These are phyloP conservation scores for Smittia aterrima DNA, from an alignment of 2,888 invertebrate genomes.

Conservation along the genomic window DNA sequence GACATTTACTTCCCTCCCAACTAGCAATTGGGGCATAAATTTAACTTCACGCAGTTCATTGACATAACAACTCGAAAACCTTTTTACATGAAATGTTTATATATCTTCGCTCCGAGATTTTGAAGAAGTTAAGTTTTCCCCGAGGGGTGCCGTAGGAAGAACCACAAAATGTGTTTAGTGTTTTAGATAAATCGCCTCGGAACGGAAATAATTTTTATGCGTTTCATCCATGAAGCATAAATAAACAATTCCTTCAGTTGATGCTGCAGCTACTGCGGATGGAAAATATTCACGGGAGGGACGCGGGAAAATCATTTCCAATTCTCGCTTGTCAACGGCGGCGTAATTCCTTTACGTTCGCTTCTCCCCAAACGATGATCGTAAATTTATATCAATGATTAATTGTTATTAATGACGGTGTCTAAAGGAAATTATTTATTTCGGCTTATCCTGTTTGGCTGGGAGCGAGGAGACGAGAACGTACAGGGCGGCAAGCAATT, in stretches of 20 bases:
- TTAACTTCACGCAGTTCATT: neutral
- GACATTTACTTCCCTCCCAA: neutral
- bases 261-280: neutral
- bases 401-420: constrained; percentile 31
- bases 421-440: constrained; percentile 4
- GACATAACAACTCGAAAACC: constrained; percentile 2
- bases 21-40: neutral
- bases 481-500: neutral
- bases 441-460: neutral
- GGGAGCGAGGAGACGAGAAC: neutral
- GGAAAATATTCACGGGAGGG: constrained; percentile 15
- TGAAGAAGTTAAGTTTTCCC: neutral
- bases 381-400: neutral
- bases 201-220: constrained; percentile 33
- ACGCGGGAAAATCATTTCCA: neutral
- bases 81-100: constrained; percentile 1
- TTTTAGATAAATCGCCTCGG: neutral
- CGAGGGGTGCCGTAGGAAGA: neutral
- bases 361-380: neutral
- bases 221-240: neutral
- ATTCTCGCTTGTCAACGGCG: neutral
- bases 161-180: constrained; percentile 18
- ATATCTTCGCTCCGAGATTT: neutral
- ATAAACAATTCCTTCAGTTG: constrained; percentile 14
- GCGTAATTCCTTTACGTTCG: neutral